These are phyloP conservation scores for Drosophila nannoptera DNA, from an alignment of 1,140 invertebrate species.

Conservation along the genomic window DNA sequence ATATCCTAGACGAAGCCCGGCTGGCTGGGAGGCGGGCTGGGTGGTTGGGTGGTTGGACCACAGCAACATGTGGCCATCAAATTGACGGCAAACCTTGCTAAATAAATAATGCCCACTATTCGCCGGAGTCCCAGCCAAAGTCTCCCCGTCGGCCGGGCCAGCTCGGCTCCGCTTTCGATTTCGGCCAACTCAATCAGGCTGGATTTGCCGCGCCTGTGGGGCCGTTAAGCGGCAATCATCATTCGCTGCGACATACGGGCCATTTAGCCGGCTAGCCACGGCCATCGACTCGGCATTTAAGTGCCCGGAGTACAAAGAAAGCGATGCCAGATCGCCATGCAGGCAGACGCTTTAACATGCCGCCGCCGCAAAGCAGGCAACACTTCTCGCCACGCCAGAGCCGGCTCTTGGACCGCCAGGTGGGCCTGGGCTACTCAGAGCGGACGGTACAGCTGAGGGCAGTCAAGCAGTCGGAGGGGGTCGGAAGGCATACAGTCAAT, in stretches of 20 bases:
- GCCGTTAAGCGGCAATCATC: conserved; percentile 11
- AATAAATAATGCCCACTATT: conserved; percentile 47
- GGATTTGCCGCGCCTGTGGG: too few species aligned
- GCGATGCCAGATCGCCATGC: too few species aligned
- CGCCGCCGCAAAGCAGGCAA: neutral
- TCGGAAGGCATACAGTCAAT: too few species aligned
- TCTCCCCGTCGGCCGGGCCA: too few species aligned
- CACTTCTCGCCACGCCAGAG: neutral
- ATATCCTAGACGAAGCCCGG: conserved; percentile 44
- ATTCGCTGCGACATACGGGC: conserved; percentile 11
- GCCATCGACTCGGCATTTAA: conserved; percentile 15
- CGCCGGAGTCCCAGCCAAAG: neutral
- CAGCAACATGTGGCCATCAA: conserved; percentile 69
- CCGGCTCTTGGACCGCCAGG: too few species aligned
- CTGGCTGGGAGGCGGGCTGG: neutral
- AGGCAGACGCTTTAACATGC: too few species aligned
- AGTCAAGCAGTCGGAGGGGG: too few species aligned
- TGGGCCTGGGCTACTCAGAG: too few species aligned
- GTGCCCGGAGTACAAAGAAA: neutral
- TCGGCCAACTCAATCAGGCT: conserved; percentile 33
- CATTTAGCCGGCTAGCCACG: conserved; percentile 3
- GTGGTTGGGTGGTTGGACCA: conserved; percentile 14
- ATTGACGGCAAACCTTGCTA: conserved; percentile 32
- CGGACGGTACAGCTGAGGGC: too few species aligned
- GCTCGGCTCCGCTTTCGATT: neutral